These are phyloP conservation scores for Vultur gryphus DNA, from an alignment of 2,797 vertebrate genomes.

Conservation along the genomic window DNA sequence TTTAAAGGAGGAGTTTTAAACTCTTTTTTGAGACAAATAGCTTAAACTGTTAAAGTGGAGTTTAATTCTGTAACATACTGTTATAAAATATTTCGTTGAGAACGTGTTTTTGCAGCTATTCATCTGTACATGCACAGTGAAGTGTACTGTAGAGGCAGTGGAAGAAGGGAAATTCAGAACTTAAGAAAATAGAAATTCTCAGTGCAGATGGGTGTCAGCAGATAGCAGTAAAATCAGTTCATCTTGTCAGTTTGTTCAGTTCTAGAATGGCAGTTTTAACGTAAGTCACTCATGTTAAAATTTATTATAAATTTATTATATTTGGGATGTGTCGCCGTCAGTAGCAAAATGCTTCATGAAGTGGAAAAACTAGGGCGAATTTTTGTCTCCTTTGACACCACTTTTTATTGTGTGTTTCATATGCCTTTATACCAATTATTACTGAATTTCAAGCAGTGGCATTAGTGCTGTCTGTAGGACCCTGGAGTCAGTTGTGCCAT, in stretches of 20 bases:
- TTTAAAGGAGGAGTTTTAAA: not conserved
- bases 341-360: not conserved
- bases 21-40: not conserved
- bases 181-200: not conserved
- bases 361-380: not conserved
- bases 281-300: not conserved
- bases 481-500: not conserved
- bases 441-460: not conserved
- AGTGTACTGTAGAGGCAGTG: not conserved
- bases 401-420: not conserved
- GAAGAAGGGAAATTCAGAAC: not conserved
- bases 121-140: not conserved
- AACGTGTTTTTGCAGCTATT: not conserved
- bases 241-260: not conserved
- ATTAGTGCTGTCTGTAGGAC: not conserved
- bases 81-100: not conserved
- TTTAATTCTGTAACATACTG: not conserved
- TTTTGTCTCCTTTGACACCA: not conserved
- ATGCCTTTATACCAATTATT: not conserved
- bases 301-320: not conserved
- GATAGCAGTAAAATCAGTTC: not conserved
- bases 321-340: not conserved
- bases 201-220: not conserved
- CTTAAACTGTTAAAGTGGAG: not conserved
- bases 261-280: not conserved